These are phyloP conservation scores for Hypsopygia costalis DNA, from an alignment of 2,888 invertebrate genomes.

Conservation along the genomic window DNA sequence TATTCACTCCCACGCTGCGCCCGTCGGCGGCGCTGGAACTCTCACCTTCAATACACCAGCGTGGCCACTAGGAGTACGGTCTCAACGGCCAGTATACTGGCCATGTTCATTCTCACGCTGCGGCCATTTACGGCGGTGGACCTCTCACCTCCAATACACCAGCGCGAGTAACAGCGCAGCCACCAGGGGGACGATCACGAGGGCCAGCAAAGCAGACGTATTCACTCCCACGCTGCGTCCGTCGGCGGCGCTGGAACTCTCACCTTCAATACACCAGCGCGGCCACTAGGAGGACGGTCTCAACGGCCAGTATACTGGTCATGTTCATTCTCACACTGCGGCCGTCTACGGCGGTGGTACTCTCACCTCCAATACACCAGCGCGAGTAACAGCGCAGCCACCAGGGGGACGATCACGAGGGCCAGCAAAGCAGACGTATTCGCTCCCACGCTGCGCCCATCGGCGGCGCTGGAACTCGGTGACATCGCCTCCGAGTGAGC, in stretches of 20 bases:
- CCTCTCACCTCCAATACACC: slow-evolving; percentile 55
- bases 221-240: slow-evolving; percentile 25
- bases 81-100: too few species aligned
- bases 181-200: slow-evolving; percentile 46
- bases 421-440: slow-evolving; percentile 52
- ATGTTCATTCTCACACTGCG: too few species aligned
- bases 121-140: too few species aligned
- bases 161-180: slow-evolving; percentile 50
- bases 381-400: slow-evolving; percentile 48
- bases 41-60: too few species aligned
- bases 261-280: too few species aligned
- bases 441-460: slow-evolving; percentile 20
- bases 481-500: slow-evolving; percentile 56
- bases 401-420: slow-evolving; percentile 44
- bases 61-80: too few species aligned
- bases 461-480: slow-evolving; percentile 27
- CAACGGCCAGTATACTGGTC: too few species aligned
- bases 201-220: slow-evolving; percentile 50
- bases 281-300: too few species aligned
- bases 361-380: slow-evolving; percentile 59
- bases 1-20: too few species aligned
- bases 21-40: slow-evolving; percentile 14
- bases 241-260: slow-evolving; percentile 19
- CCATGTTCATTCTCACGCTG: too few species aligned
- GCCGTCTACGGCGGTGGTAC: too few species aligned